Evolutionary conservation across 2,888 invertebrate species (phyloP).

Genomic region (Oscheius sp.): DNA sequence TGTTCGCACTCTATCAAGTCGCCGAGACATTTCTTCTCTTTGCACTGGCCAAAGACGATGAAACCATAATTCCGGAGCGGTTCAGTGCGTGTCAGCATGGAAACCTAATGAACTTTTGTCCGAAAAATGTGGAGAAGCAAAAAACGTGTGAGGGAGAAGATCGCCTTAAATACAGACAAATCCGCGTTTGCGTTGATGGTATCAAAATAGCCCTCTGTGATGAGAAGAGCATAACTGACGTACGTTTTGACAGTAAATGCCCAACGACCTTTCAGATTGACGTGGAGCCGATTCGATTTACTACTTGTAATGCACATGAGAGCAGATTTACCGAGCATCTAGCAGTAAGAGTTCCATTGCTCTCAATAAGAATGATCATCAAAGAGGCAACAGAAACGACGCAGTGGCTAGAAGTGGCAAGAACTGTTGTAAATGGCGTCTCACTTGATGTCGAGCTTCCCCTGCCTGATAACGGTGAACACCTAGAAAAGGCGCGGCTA

Average conservation of each 20-base stretch:
- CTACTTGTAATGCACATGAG: constrained; percentile 64
- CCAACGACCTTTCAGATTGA: constrained; percentile 34
- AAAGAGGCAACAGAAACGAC: constrained; percentile 10
- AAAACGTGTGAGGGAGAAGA: constrained; percentile 25
- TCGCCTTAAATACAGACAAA: constrained; percentile 71
- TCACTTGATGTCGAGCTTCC: constrained; percentile 44
- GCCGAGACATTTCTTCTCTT: constrained; percentile 87
- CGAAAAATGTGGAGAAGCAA: neutral
- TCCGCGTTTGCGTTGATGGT: constrained; percentile 85
- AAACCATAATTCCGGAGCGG: constrained; percentile 83
- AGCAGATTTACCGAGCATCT: constrained; percentile 56
- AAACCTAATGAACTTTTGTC: constrained; percentile 28
- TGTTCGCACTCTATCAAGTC: constrained; percentile 86
- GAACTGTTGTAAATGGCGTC: constrained; percentile 36
- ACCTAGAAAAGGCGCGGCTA: constrained; percentile 34
- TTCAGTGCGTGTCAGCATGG: constrained; percentile 74
- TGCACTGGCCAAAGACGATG: constrained; percentile 88
- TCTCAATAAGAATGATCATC: constrained; percentile 41
- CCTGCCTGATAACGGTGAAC: constrained; percentile 18
- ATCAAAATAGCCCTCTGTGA: constrained; percentile 91
- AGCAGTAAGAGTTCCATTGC: constrained; percentile 44
- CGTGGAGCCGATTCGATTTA: constrained; percentile 50
- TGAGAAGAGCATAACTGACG: constrained; percentile 63
- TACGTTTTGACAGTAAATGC: neutral
- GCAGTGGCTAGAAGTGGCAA: constrained; percentile 43